Base-by-base conservation (phyloP, 2,797 vertebrate species). In the Epinephelus malabaricus region DNA sequence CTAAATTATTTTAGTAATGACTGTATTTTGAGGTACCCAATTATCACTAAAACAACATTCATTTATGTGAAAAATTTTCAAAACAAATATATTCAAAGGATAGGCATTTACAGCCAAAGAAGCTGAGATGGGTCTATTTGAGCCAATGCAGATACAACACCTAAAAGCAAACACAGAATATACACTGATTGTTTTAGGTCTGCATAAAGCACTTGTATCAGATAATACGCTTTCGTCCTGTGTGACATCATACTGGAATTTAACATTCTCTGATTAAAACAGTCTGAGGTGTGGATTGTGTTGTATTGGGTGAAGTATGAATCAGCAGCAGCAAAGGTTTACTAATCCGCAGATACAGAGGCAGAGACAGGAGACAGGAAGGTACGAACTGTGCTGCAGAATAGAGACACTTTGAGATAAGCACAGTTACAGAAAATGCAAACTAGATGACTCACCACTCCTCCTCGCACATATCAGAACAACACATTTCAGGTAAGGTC, bases 381-480 rank as follows among this genome's bases (percentile, higher is more conserved):
- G 83, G 87, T 82, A 88, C 67, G 64, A 87, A 89, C 82, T 90
- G 81, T 86, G 89, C 86, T 85, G 86, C 80, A 82, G 82, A 90
- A 89, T 65, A 82, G 76, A 94, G 87, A 91, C 88, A 88, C 89
- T 92, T 86, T 86, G 88, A 94, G 92, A 94, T 94, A 92, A 94
- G 91, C 85, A 50, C 77, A 82, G 86, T 85, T 85, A 85, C 74
- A 88, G 91, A 91, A 91, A 88, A 89, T 89, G 91, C 91, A 88
- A 94, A 93, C 86, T 65, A 86, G 88, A 94, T 94, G 92, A 95
- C 85, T 94, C 92, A 95, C 92, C 89, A 86, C 87, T 86, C 87
- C 86, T 92, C 89, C 84, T 86, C 82, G 60, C 86, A 86, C 68
- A 59, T 81, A 86, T 83, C 84, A 78, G 81, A 86, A 90, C 85